These are phyloP conservation scores for Galerucella calmariensis DNA, from an alignment of 2,888 invertebrate genomes.

Conservation along the genomic window DNA sequence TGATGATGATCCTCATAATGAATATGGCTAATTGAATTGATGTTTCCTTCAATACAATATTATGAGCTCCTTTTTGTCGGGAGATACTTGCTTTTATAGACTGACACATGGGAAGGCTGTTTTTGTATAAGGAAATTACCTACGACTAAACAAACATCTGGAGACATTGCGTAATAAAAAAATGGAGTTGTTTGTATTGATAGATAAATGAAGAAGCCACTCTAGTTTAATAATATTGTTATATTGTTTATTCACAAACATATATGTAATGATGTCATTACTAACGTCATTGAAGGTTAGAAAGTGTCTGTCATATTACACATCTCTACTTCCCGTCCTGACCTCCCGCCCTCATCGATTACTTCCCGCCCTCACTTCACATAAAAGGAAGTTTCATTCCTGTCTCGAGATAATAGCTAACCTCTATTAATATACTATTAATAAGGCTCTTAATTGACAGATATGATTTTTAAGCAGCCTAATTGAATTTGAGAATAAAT, in stretches of 20 bases:
- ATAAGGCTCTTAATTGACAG: not conserved
- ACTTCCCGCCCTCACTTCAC: too few relatives aligned
- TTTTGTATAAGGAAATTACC: constrained; percentile 13
- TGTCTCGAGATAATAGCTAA: too few relatives aligned
- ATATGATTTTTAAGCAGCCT: not conserved
- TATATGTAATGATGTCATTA: too few relatives aligned
- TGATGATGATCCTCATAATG: constrained; percentile 41
- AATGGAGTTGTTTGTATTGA: not conserved
- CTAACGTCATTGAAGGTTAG: too few relatives aligned
- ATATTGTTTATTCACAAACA: not conserved
- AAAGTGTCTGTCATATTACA: too few relatives aligned
- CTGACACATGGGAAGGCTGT: constrained; percentile 15
- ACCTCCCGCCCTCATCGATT: too few relatives aligned
- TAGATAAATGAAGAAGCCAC: not conserved
- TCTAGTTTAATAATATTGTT: constrained; percentile 1
- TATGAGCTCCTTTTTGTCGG: not conserved
- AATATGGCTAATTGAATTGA: constrained; percentile 39
- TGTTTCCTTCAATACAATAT: constrained; percentile 26
- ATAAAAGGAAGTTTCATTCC: too few relatives aligned
- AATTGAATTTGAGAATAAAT: not conserved
- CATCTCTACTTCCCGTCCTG: too few relatives aligned
- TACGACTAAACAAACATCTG: not conserved
- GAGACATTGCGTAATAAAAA: not conserved
- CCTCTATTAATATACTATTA: too few relatives aligned
- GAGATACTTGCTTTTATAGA: constrained; percentile 2